Evolutionary conservation across 2,797 vertebrate genomes (phyloP).

Genomic region (Sebastes paucispinis): DNA sequence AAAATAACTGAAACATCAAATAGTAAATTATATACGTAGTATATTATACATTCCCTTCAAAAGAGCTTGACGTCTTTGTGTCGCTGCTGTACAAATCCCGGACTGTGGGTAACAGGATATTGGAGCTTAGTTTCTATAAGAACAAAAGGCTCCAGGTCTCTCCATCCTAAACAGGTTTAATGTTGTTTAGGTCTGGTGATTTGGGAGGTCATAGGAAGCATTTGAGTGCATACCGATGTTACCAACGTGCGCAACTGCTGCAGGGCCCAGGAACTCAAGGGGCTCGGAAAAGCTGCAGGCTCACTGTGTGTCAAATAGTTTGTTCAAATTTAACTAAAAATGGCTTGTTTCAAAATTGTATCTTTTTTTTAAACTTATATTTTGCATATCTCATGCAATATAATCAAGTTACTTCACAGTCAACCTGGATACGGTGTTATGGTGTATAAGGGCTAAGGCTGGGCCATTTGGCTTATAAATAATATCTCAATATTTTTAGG

Average conservation of each 20-base stretch:
- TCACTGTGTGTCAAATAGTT: neutral
- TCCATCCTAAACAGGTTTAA: conserved; percentile 43
- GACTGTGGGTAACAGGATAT: conserved; percentile 50
- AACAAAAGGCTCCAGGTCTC: conserved; percentile 23
- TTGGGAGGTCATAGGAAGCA: conserved; percentile 28
- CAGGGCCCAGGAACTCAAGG: neutral
- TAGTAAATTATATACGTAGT: neutral
- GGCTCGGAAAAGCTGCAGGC: neutral
- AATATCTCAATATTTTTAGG: no score
- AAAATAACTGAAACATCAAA: neutral
- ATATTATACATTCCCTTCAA: fast-evolving
- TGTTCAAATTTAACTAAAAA: neutral
- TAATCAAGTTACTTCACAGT: neutral
- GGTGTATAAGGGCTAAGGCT: no score
- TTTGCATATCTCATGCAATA: neutral
- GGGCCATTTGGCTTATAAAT: fast-evolving
- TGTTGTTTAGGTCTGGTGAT: conserved; percentile 35
- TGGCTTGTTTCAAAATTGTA: neutral
- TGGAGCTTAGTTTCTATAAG: conserved; percentile 18
- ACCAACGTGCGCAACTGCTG: neutral
- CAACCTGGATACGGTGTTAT: neutral
- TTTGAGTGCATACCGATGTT: neutral
- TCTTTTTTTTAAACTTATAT: neutral
- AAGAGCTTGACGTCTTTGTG: neutral
- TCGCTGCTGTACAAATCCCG: conserved; percentile 24